Base-by-base conservation (phyloP, 2,113 vertebrate genomes). In the Paramisgurnus dabryanus region DNA sequence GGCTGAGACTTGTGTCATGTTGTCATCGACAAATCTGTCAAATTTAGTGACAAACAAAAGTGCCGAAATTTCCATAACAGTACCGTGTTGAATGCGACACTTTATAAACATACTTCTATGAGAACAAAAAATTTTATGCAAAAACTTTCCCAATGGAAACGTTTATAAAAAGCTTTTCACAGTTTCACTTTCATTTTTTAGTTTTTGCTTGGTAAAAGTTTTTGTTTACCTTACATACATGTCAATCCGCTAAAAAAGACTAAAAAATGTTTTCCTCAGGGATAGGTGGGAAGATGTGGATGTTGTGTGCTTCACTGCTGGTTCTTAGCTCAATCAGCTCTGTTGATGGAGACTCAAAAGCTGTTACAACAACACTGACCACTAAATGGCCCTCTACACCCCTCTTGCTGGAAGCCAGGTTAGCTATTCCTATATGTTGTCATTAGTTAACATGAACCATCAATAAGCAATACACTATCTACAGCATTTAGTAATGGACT, bases 361-460 rank as follows among this genome's bases (percentile, higher is more conserved):
- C 95, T 12, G 92, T 99, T 76, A 99, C 98, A 74, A 98, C 96
- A 40, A 96, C 95, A 47, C 93, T 99, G 4, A 95, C 93, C 7
- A 94, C 98, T 11, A 99, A 99, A 89, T 99, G 98, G 98, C 65
- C 90, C 67, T 96, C 97, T 15, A 95, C 95, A 11, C 95, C 96
- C 27, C 90, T 99, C 76, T 90, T 99, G 75, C 91, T 99, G 85
- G 98, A 99, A 89, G 93, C 95, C 89, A 99, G 98, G 97, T 97
- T 89, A 85, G 71, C 39, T 53, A 58, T 67, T 77, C 65, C 83
- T 12, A 12, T 7, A 18, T 6, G 45, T 10, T 34, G 3, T 34
- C 27, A 34, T 34, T 34, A 34, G 27, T 34, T 22, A 34, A 34
- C 27, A 34, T 34, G 27, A 34, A 34, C 27, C 27, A 34, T 3